Evolutionary conservation across 2,113 vertebrate species (phyloP).

Genomic region (Anarhynchus alexandrinus): DNA sequence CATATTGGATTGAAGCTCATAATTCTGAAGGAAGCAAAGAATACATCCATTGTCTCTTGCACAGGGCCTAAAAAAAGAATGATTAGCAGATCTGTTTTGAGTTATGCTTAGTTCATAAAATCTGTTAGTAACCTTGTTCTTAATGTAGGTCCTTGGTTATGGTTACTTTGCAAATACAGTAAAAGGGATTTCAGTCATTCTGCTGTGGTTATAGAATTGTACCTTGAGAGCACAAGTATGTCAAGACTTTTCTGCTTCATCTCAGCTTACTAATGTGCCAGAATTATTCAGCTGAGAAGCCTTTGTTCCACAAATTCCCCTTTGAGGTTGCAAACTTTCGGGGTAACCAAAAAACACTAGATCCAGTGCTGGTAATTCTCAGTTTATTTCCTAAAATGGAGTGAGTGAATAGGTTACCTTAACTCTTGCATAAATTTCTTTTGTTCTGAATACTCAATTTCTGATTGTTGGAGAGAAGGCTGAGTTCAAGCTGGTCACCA

Average conservation of each 20-base stretch:
- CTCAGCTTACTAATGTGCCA: neutral
- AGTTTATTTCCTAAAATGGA: neutral
- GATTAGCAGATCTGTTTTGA: neutral
- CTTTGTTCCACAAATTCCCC: neutral
- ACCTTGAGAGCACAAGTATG: neutral
- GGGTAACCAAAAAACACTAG: neutral
- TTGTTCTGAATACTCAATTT: neutral
- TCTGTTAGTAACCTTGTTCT: neutral
- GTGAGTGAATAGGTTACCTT: neutral
- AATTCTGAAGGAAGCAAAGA: neutral
- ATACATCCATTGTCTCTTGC: neutral
- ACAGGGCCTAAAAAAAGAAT: neutral
- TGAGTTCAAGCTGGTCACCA: neutral
- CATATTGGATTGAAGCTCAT: neutral
- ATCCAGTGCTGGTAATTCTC: neutral
- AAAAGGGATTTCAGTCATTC: neutral
- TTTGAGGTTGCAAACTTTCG: neutral
- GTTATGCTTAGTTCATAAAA: neutral
- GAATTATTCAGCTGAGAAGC: neutral
- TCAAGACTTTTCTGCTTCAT: neutral
- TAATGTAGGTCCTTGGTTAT: neutral
- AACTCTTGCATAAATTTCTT: neutral
- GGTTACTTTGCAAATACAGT: neutral
- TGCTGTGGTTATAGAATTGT: neutral
- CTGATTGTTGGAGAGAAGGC: neutral